Evolutionary conservation across 1,140 invertebrate genomes (phyloP).

Genomic region (Drosophila erecta): DNA sequence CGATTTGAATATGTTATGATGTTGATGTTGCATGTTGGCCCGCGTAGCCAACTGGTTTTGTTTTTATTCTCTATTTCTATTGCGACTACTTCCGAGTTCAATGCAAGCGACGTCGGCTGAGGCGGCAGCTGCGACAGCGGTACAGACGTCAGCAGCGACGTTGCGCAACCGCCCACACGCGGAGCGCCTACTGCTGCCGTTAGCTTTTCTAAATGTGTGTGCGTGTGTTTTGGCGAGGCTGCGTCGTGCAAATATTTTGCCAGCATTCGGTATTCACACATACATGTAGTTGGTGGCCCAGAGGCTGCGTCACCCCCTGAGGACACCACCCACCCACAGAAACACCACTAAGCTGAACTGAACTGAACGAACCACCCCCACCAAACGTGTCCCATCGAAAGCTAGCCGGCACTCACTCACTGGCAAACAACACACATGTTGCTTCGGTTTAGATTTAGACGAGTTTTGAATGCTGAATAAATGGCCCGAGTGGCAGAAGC

Average conservation of each 20-base stretch:
- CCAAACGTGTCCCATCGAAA: conserved; percentile 61
- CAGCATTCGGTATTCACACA: conserved; percentile 60
- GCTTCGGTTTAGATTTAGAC: conserved; percentile 80
- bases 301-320: conserved; percentile 45
- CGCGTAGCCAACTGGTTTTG: conserved; percentile 66
- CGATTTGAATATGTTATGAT: conserved; percentile 82
- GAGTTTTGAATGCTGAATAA: conserved; percentile 64
- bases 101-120: conserved; percentile 52
- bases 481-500: conserved; percentile 26
- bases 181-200: conserved; percentile 29
- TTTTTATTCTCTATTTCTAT: conserved; percentile 77
- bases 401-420: conserved; percentile 65
- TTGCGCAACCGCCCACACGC: conserved; percentile 78
- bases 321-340: conserved; percentile 6
- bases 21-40: conserved; percentile 63
- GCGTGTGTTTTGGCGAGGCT: conserved; percentile 48
- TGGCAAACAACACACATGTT: conserved; percentile 78
- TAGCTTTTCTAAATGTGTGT: conserved; percentile 37
- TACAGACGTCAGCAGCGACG: conserved; percentile 41
- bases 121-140: conserved; percentile 22
- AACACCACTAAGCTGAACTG: not conserved
- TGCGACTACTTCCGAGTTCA: conserved; percentile 81
- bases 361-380: not conserved
- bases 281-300: conserved; percentile 34
- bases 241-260: conserved; percentile 79